Evolutionary conservation across 2,888 invertebrate species (phyloP).

Genomic region (Carterocephalus palaemon): DNA sequence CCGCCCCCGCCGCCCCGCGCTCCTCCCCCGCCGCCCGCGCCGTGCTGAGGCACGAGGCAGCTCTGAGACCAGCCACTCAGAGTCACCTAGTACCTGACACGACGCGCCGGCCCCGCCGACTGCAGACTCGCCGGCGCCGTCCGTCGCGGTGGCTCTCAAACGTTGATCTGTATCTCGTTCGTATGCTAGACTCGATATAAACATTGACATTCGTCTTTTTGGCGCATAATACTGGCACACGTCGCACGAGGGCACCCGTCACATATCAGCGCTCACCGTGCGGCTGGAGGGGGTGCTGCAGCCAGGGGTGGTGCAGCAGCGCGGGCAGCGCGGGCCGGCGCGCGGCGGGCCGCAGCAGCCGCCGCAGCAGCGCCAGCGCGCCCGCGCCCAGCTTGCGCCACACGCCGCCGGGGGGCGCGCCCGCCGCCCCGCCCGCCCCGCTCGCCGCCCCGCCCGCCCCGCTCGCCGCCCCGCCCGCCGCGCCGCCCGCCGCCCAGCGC

Average conservation of each 20-base stretch:
- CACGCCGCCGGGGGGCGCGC: conserved; percentile 87
- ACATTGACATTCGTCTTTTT: too few relatives aligned
- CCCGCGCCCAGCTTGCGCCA: conserved; percentile 90
- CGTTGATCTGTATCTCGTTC: too few relatives aligned
- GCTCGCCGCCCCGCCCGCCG: too few relatives aligned
- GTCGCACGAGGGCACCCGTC: too few relatives aligned
- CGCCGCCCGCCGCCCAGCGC: conserved; percentile 65
- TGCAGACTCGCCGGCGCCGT: neutral
- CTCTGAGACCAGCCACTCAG: conserved; percentile 82
- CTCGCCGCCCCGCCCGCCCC: conserved; percentile 76
- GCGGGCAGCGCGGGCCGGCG: conserved; percentile 83
- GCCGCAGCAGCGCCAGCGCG: conserved; percentile 86
- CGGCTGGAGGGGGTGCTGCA: conserved; percentile 18
- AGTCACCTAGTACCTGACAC: conserved; percentile 93
- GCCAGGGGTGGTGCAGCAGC: conserved; percentile 85
- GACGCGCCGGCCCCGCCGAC: conserved; percentile 39
- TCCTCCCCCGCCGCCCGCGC: conserved; percentile 34
- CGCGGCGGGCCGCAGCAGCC: conserved; percentile 82
- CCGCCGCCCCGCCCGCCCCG: conserved; percentile 55
- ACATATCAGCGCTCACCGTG: conserved; percentile 9
- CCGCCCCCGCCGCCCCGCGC: conserved; percentile 25
- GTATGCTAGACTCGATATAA: too few relatives aligned
- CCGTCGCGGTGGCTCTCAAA: conserved; percentile 1
- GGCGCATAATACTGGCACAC: too few relatives aligned
- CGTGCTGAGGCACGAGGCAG: conserved; percentile 75